Conservation (phyloP, 2,797 vertebrate species). For the Leptatherina wallacei region DNA sequence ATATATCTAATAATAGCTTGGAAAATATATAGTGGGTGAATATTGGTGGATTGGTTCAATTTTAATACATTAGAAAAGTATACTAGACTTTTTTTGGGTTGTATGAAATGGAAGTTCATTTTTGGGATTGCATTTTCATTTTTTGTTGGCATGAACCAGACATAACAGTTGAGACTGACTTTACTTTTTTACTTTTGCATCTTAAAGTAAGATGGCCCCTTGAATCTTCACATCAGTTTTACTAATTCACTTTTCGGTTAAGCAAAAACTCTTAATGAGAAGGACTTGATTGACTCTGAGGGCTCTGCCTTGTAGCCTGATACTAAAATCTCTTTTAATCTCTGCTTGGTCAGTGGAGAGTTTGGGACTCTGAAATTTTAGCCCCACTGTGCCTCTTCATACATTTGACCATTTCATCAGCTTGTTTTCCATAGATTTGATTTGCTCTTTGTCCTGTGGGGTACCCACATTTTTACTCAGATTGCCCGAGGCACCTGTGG, state of each 20-base stretch:
- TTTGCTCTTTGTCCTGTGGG: constrained; percentile 31
- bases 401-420: constrained; percentile 57
- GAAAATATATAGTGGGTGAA: background rate
- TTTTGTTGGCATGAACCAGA: constrained; percentile 21
- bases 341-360: constrained; percentile 43
- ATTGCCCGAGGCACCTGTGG: constrained; percentile 1
- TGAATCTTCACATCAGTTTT: constrained; percentile 43
- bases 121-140: too few species aligned
- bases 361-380: constrained; percentile 39
- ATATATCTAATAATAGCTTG: background rate
- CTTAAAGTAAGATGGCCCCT: constrained; percentile 31
- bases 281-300: constrained; percentile 59
- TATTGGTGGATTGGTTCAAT: background rate
- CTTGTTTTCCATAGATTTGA: constrained; percentile 51
- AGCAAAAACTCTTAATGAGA: constrained; percentile 39
- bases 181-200: constrained; percentile 5
- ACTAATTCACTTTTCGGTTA: constrained; percentile 44
- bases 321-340: constrained; percentile 66
- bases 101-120: background rate
- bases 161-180: constrained; percentile 35
- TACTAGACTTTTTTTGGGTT: background rate
- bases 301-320: constrained; percentile 44
- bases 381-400: constrained; percentile 35
- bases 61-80: background rate
- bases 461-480: constrained; percentile 18